Conservation (phyloP, 2,113 vertebrate species). For the Ranitomeya variabilis region DNA sequence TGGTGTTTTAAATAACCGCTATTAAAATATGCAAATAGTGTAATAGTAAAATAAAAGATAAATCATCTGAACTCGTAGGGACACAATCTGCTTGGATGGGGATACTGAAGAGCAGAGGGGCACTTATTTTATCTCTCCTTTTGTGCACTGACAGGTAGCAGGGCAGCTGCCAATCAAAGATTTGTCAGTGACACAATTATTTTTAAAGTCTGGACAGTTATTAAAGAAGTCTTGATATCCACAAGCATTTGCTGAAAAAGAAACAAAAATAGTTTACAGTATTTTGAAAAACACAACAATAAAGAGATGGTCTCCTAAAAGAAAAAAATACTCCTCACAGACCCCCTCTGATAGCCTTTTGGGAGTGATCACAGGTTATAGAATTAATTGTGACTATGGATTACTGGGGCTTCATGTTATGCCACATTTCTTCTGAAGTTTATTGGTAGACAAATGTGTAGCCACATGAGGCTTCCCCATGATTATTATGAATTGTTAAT, state of each 20-base stretch:
- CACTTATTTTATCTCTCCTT: neutral
- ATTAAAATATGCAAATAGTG: neutral
- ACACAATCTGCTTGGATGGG: neutral
- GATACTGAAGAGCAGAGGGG: neutral
- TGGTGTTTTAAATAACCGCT: neutral
- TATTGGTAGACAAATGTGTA: too few species aligned
- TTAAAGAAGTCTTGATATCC: neutral
- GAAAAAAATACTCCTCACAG: neutral
- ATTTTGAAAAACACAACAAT: neutral
- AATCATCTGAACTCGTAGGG: neutral
- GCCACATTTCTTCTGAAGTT: neutral
- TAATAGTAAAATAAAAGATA: neutral
- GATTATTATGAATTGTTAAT: too few species aligned
- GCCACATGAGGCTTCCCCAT: neutral
- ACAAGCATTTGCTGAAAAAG: neutral
- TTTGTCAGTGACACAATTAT: neutral
- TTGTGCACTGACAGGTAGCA: neutral
- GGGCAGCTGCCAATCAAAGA: neutral
- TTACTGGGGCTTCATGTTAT: neutral
- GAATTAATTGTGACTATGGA: too few species aligned
- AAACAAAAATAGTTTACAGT: neutral
- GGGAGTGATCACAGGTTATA: too few species aligned
- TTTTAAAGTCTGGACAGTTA: neutral
- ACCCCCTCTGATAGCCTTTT: too few species aligned
- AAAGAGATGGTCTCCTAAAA: neutral